Base-by-base conservation (phyloP, 2,113 vertebrate species). In the Prolemur simus region DNA sequence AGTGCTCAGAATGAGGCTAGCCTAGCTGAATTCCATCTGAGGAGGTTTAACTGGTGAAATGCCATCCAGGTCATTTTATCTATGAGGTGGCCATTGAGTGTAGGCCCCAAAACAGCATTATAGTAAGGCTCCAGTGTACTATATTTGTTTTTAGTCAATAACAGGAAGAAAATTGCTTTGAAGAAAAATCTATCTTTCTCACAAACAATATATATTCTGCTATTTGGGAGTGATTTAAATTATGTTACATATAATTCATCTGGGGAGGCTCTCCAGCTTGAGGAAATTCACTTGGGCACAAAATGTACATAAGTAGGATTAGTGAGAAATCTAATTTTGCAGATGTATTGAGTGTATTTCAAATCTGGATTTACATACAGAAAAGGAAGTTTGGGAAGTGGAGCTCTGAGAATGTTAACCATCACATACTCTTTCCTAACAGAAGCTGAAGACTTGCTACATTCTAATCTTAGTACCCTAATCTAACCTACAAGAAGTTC, bases 311-410 rank as follows among this genome's bases (percentile, higher is more conserved):
- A 95, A 96, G 91, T 25, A 94, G 86, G 91, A 98, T 98, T 98
- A 98, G 89, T 91, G 83, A 97, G 88, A 96, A 96, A 97, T 94
- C 91, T 97, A 97, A 93, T 93, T 92, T 94, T 95, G 85, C 86
- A 96, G 91, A 94, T 91, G 34, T 91, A 97, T 84, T 91, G 89
- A 95, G 82, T 77, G 47, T 93, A 87, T 93, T 94, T 96, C 95
- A 96, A 97, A 95, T 96, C 54, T 97, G 96, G 91, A 98, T 96
- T 97, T 98, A 97, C 95, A 94, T 96, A 94, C 14, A 95, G 87
- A 97, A 97, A 96, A 96, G 77, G 69, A 95, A 84, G 58, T 92
- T 93, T 94, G 80, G 84, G 85, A 96, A 96, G 76, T 74, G 68
- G 71, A 68, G 74, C 74, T 94, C 60, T 60, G 66, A 94, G 39